Evolutionary conservation across 2,113 vertebrate species (phyloP), one percentile per base, ranked within the genome.

Genomic region (Sapajus apella): DNA sequence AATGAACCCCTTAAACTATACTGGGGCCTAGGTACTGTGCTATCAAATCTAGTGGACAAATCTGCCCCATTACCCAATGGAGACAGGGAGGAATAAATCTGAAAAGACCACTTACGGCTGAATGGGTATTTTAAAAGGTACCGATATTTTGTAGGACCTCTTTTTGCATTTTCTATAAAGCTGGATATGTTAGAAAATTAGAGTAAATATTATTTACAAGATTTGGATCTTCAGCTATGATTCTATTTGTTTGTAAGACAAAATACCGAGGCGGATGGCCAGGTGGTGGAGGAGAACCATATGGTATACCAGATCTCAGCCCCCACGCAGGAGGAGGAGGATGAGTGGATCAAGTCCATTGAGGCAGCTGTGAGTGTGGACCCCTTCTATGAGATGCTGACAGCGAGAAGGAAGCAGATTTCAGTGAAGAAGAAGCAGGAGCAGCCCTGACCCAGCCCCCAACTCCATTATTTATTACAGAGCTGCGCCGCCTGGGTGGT

Each of bases 371-470:
- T 99, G 97, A 99, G 99, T 0, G 99, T 99, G 96, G 99, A 99
- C 96, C 99, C 99, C 47, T 99, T 99, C 98, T 99, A 99, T 11
- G 99, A 99, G 98, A 99, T 99, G 99, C 98, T 99, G n/a, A 99
- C 99, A 0, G 99, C 99, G 25, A 98, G 99, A 91, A 99, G 99
- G 99, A 99, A 99, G 95, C 99, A 99, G 93, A 99, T 99, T 98
- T 99, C 99, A 0, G 98, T 99, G 98, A 99, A 99, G 98, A 99
- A 99, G 98, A 99, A 99, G 96, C 99, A 99, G 96, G 99, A 99
- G 89, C 99, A 99, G 95, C 97, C 98, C 73, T 98, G 98, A 98
- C 93, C 90, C 80, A 13, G n/a, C n/a, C 93, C 88, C 89, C 45
- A 37, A 76, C 73, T 55, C 90, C 77, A 7, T 96, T 97, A 97